These are phyloP conservation scores for Uloborus diversus DNA, from an alignment of 1,140 invertebrate genomes.

Conservation along the genomic window DNA sequence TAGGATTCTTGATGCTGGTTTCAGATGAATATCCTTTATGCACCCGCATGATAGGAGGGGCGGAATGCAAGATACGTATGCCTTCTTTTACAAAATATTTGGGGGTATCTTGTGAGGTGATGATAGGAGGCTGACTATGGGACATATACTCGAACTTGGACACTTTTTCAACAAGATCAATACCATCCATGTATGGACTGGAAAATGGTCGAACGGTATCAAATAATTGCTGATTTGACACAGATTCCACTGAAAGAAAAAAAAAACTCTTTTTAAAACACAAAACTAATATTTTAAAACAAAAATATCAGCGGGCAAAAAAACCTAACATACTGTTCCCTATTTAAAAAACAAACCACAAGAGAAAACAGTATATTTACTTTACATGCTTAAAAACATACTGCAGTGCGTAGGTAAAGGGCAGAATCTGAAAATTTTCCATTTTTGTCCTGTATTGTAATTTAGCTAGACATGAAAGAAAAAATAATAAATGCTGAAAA, in stretches of 20 bases:
- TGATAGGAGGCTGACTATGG: slow-evolving; percentile 55
- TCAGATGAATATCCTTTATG: slow-evolving; percentile 38
- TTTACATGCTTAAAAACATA: no score
- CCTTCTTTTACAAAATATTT: slow-evolving; percentile 58
- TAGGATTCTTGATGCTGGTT: slow-evolving; percentile 25
- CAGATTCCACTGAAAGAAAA: slow-evolving; percentile 22
- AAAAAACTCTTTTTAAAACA: no score
- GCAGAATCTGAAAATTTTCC: no score
- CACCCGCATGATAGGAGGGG: slow-evolving; percentile 34
- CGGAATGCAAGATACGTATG: slow-evolving; percentile 34
- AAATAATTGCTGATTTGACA: slow-evolving; percentile 7
- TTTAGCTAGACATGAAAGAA: no score
- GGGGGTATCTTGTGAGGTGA: slow-evolving; percentile 54
- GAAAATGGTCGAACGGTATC: background rate
- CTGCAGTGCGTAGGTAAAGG: no score
- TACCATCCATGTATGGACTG: slow-evolving; percentile 58
- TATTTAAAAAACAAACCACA: no score
- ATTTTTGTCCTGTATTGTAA: no score
- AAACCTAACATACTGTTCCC: no score
- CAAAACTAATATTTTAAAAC: no score
- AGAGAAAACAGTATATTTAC: no score
- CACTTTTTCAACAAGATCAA: slow-evolving; percentile 63
- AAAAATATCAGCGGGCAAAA: no score
- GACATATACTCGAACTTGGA: slow-evolving; percentile 62
- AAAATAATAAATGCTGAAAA: no score